Conservation (phyloP, 2,888 invertebrate species). For the Acronicta leporina region DNA sequence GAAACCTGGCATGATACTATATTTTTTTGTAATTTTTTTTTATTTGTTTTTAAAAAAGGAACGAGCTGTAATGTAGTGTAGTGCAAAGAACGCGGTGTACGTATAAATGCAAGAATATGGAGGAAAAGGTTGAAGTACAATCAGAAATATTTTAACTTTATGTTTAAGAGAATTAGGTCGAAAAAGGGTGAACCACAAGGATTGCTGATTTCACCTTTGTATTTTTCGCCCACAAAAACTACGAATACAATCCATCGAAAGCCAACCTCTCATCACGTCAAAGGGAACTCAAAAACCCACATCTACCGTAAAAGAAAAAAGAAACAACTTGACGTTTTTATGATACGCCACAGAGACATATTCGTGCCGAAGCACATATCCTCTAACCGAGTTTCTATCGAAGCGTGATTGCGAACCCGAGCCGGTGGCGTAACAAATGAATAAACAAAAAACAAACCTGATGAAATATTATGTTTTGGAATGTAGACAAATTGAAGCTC, state of each 20-base stretch:
- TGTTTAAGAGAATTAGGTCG: too few species aligned
- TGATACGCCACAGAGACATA: constrained; percentile 32
- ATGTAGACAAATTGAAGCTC: constrained; percentile 56
- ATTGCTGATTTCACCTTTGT: not conserved
- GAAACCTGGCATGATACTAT: too few species aligned
- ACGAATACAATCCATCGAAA: constrained; percentile 19
- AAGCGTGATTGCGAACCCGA: constrained; percentile 53
- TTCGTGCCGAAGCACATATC: constrained; percentile 36
- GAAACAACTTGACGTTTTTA: constrained; percentile 48
- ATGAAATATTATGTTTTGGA: constrained; percentile 61
- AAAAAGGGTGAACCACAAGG: too few species aligned
- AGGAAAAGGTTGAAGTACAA: not conserved
- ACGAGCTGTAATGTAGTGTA: too few species aligned
- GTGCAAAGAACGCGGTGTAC: too few species aligned
- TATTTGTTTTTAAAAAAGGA: too few species aligned
- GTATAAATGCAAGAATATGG: not conserved
- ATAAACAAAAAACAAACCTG: constrained; percentile 51
- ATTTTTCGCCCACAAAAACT: constrained; percentile 14
- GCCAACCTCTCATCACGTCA: constrained; percentile 32
- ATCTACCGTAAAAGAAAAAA: constrained; percentile 31
- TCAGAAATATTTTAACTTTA: too few species aligned
- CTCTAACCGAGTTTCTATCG: constrained; percentile 55
- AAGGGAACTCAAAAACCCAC: constrained; percentile 35
- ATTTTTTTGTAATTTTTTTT: too few species aligned
- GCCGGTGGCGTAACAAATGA: constrained; percentile 51